Evolutionary conservation across 2,113 vertebrate genomes (phyloP).

Genomic region (Peromyscus californicus): DNA sequence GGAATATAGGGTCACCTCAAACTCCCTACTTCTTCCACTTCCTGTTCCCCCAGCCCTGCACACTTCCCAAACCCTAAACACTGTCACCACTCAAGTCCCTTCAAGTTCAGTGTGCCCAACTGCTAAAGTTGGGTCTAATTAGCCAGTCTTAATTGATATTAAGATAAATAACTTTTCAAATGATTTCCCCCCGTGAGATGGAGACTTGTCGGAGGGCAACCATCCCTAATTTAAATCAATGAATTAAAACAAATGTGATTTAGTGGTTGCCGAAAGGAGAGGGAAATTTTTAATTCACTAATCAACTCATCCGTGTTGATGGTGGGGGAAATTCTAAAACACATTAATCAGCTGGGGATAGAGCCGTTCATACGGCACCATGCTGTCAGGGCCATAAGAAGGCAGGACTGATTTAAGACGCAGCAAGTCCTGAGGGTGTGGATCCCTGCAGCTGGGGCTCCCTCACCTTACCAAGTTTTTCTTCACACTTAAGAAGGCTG

Average conservation of each 20-base stretch:
- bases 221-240: constrained; percentile 77
- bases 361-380: accelerated
- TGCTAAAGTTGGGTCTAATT: constrained; percentile 38
- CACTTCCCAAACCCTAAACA: not conserved
- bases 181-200: constrained; percentile 60
- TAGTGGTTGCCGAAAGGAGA: constrained; percentile 65
- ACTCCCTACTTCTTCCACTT: not conserved
- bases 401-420: accelerated
- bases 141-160: constrained; percentile 65
- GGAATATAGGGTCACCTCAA: not conserved
- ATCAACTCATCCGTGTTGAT: constrained; percentile 60
- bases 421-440: accelerated
- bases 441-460: accelerated
- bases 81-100: not conserved
- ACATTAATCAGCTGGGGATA: constrained; percentile 36
- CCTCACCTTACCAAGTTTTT: not conserved
- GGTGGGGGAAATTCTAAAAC: constrained; percentile 2
- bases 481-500: not conserved
- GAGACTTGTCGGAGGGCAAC: constrained; percentile 64
- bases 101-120: not conserved
- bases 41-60: not conserved
- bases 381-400: accelerated
- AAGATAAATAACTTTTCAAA: constrained; percentile 73
- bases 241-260: constrained; percentile 78
- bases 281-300: constrained; percentile 49